Evolutionary conservation across 2,797 vertebrate species (phyloP), one percentile per base, ranked within the genome.

Genomic region (Notolepis coatsorum): DNA sequence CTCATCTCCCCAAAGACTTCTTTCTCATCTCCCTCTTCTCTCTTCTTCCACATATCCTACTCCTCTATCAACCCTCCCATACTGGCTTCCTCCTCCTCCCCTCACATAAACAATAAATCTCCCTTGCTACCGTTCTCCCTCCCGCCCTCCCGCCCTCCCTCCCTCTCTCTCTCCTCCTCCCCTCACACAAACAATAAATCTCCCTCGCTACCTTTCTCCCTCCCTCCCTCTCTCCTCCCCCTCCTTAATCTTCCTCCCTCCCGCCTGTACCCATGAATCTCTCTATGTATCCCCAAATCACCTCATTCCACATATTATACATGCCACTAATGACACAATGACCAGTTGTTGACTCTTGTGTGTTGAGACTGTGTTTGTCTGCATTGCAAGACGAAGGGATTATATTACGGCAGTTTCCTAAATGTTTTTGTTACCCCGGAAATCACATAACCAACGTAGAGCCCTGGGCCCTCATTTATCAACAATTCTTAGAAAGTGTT

Each of bases 1-100:
- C 72, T 77, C 82, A 78, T 82, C 86, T 77, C 67, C 71, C 68
- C 0, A 46, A 71, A 63, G 41, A 71, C 61, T 77, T 67, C n/a
- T 77, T 13, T 25, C 41, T 61, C 68, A 56, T 71, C 61, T 58
- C 58, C 63, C 64, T 66, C 71, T 49, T 71, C 73, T 20, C n/a
- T n/a, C n/a, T n/a, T n/a, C n/a, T n/a, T n/a, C n/a, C n/a, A n/a
- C n/a, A n/a, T n/a, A n/a, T n/a, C n/a, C n/a, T n/a, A n/a, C n/a
- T n/a, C n/a, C n/a, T n/a, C n/a, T n/a, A n/a, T n/a, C n/a, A n/a
- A n/a, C n/a, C n/a, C n/a, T n/a, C n/a, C n/a, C n/a, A n/a, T n/a
- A n/a, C n/a, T n/a, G n/a, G n/a, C n/a, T n/a, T n/a, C n/a, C n/a
- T n/a, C n/a, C n/a, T n/a, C n/a, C n/a, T n/a, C n/a, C n/a, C n/a